phyloP scores from a whole-genome alignment of 2,797 vertebrate species.

The Tadarida brasiliensis region DNA sequence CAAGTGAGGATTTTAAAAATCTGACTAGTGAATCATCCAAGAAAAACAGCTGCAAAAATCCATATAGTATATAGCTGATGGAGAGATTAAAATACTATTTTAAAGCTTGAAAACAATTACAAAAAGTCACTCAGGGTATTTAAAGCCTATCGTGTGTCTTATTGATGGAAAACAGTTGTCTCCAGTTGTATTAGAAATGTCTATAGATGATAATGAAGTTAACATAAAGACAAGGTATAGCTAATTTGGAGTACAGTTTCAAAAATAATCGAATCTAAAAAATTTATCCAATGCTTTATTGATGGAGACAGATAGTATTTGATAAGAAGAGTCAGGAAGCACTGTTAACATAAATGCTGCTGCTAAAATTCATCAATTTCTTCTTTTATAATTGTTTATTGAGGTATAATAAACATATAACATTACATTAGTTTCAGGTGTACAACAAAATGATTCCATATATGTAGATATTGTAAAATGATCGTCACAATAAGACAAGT shows the following conservation, averaged over 20 bases:
- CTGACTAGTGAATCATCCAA: neutral
- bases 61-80: neutral
- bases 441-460: neutral
- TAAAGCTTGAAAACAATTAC: conserved; percentile 47
- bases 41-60: conserved; percentile 66
- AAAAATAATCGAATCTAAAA: neutral
- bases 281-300: neutral
- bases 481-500: neutral
- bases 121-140: neutral
- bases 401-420: neutral
- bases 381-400: neutral
- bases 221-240: neutral
- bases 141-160: neutral
- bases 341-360: neutral
- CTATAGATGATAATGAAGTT: neutral
- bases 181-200: neutral
- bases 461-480: neutral
- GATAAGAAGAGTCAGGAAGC: neutral
- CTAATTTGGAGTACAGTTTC: neutral
- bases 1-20: neutral
- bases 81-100: conserved; percentile 51
- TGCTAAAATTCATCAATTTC: neutral
- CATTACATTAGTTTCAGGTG: neutral
- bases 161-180: conserved; percentile 33
- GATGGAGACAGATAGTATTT: neutral